Conservation (phyloP, 2,113 vertebrate species). For the Galeopterus variegatus region DNA sequence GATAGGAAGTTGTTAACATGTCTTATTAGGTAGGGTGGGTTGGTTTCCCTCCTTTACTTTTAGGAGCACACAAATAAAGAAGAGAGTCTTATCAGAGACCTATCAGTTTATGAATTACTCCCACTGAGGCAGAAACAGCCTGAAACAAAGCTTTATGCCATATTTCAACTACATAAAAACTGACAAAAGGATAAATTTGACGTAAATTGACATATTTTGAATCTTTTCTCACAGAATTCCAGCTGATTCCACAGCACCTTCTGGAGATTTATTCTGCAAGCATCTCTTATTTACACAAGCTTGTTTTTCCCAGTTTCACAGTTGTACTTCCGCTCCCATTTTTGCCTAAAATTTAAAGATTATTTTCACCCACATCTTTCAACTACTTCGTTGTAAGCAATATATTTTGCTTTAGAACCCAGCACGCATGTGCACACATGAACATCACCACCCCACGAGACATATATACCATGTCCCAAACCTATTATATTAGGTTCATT, state of each 20-base stretch:
- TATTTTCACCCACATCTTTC: neutral
- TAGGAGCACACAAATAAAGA: neutral
- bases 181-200: neutral
- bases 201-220: neutral
- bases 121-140: neutral
- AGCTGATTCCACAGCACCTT: neutral
- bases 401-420: neutral
- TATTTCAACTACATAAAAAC: neutral
- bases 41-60: constrained; percentile 17
- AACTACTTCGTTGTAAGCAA: neutral
- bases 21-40: neutral
- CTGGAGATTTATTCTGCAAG: neutral
- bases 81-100: neutral
- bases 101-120: neutral
- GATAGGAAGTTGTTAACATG: neutral
- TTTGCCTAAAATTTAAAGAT: neutral
- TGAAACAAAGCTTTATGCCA: neutral
- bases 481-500: neutral
- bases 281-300: neutral
- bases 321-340: neutral
- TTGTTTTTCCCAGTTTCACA: neutral
- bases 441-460: neutral
- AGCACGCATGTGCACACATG: neutral
- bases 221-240: neutral
- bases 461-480: neutral